Evolutionary conservation across 2,113 vertebrate genomes (phyloP), one percentile per base, ranked within the genome.

Genomic region (Rissa tridactyla): DNA sequence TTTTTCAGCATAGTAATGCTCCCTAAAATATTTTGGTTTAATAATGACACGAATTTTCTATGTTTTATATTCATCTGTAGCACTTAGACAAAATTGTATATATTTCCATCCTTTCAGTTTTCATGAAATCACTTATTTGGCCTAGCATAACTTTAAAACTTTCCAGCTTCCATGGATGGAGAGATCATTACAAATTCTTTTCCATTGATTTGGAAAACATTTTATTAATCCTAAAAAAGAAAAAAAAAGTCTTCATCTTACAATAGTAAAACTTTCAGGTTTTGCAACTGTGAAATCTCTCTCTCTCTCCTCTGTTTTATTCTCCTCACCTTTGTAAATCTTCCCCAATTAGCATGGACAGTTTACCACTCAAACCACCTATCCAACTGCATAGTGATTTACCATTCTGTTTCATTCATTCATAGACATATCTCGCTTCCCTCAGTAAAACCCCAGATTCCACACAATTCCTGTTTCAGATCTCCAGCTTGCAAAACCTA

Each of bases 91-190:
- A 88, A 92, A 94, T 14, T 25, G 36, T 49, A 85, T 12, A 25
- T 88, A 94, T 89, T 95, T 97, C 79, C 78, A 80, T 70, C 38
- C 60, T 86, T 96, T 86, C 78, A 44, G 40, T 88, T 93, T 95
- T 96, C 70, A 93, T 92, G 73, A 94, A 96, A 95, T 96, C 87
- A 87, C 34, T 85, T 94, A 40, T 65, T 96, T 96, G 89, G 82
- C 70, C 62, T 84, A 94, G 9, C 52, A 73, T 68, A 58, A 68
- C 78, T 95, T 94, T 82, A 85, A 85, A 88, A 44, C 22, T 93
- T 93, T 95, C 80, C 85, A 93, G 46, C 42, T 90, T 94, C 55
- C 51, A 49, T 47, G 89, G 58, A 88, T 49, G 32, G 92, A 88
- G 46, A 91, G 44, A 75, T 61, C 68, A 70, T 95, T 91, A 79